Conservation (phyloP, 2,888 invertebrate genomes). For the Operophtera brumata region DNA sequence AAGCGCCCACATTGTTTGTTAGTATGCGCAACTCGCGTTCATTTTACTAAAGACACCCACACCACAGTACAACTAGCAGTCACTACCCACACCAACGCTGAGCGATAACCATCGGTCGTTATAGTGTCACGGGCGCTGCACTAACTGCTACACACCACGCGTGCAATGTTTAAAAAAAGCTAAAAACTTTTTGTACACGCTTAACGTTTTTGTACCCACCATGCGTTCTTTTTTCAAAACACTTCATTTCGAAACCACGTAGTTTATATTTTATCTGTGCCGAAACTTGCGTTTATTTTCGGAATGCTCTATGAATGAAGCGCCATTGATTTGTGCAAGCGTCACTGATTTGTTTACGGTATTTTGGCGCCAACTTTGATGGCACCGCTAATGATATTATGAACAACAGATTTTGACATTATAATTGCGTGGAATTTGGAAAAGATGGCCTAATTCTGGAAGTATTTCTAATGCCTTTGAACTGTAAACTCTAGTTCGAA, state of each 20-base stretch:
- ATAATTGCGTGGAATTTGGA: constrained; percentile 14
- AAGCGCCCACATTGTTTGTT: constrained; percentile 29
- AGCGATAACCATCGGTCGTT: constrained; percentile 74
- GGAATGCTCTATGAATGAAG: constrained; percentile 47
- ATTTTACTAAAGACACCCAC: constrained; percentile 31
- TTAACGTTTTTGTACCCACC: constrained; percentile 43
- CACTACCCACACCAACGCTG: constrained; percentile 27
- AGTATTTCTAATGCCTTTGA: not conserved
- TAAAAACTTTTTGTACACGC: constrained; percentile 25
- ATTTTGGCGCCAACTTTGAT: constrained; percentile 67
- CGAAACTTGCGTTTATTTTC: constrained; percentile 39
- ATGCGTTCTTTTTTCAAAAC: constrained; percentile 39
- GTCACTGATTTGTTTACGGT: constrained; percentile 41
- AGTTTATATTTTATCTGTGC: too few relatives aligned
- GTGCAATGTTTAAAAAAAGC: constrained; percentile 57
- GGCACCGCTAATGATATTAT: constrained; percentile 44
- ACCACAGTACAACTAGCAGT: constrained; percentile 10
- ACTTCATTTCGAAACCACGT: constrained; percentile 31
- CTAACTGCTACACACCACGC: constrained; percentile 71
- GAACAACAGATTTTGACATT: constrained; percentile 14
- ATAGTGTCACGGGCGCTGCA: constrained; percentile 71
- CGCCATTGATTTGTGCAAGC: constrained; percentile 69
- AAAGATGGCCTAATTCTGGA: not conserved
- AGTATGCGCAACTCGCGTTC: constrained; percentile 24
- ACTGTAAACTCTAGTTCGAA: not conserved